A percentile compares a stretch with the other conserved stretches of the same genome.
These are phyloP conservation scores for Brachylomia viminalis DNA, from an alignment of 2,888 invertebrate genomes.

Conservation along the genomic window DNA sequence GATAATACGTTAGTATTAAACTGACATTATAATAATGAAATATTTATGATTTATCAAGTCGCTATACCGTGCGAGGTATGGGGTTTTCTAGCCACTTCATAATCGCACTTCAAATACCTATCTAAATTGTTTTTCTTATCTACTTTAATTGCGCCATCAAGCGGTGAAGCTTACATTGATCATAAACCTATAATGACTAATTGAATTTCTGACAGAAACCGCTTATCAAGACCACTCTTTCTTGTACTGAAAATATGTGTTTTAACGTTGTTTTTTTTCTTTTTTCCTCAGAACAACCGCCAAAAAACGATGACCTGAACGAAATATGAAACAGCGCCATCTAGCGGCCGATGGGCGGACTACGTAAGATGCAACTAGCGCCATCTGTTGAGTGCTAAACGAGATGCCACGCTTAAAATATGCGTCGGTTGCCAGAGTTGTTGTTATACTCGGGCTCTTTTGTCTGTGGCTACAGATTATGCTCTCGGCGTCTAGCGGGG, in stretches of 20 bases:
- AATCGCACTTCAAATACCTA: not conserved
- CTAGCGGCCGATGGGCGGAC: conserved; percentile 65
- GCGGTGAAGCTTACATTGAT: not conserved
- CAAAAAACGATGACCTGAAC: conserved; percentile 49
- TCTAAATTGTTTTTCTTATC: not conserved
- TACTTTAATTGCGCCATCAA: not conserved
- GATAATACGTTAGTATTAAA: no score
- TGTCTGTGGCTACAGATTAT: conserved; percentile 88
- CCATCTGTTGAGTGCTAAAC: conserved; percentile 70
- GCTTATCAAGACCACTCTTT: not conserved
- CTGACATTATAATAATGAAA: no score
- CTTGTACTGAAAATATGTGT: not conserved
- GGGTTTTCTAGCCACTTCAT: not conserved
- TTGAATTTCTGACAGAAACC: not conserved
- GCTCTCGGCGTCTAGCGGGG: conserved; percentile 82
- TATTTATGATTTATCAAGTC: not conserved
- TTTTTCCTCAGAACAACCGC: conserved; percentile 40
- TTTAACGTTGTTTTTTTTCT: conserved; percentile 10
- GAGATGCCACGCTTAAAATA: conserved; percentile 89
- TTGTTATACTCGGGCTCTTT: conserved; percentile 84
- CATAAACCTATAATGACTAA: not conserved
- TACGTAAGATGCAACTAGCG: conserved; percentile 68
- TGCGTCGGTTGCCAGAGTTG: conserved; percentile 83
- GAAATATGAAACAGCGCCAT: conserved; percentile 65
- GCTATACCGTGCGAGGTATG: not conserved